Base-by-base conservation (phyloP, 2,113 vertebrate genomes). In the Agapornis roseicollis region DNA sequence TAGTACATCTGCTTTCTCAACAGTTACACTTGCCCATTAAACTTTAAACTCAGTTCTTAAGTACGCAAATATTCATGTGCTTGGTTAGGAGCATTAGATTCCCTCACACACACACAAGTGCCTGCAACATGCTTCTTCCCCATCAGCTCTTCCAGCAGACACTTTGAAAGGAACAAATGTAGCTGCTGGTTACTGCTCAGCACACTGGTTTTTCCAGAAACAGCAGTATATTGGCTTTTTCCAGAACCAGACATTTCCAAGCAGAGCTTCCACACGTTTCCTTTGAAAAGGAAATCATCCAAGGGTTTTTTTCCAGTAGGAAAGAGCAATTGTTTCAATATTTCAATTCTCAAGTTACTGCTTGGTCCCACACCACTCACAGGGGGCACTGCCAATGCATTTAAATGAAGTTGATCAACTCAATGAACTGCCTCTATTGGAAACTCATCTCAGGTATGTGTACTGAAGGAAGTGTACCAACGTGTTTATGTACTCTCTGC, bases 161-260 rank as follows among this genome's bases (percentile, higher is more conserved):
- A 9, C 55, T 56, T 15, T 24, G 53, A 47, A 52, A 72, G 46
- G 84, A 95, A 85, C 65, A 80, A 76, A 79, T 2, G 47, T 1
- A 61, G 70, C 61, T 85, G 61, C 77, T 63, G 56, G 61, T 65
- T 83, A 47, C 80, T 17, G 58, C 66, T 89, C 65, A 68, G 71
- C 22, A n/a, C 29, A 12, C 2, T 14, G 39, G 2, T 29, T 86
- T 88, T 89, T 78, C 89, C 94, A 89, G 55, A 79, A 86, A 50
- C 61, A 61, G 49, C 33, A 35, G 33, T 58, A 58, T 15, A 35
- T 33, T 69, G 29, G 2, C 63, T 56, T 84, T 94, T 95, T 91
- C 93, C 94, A 93, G 68, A 90, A 88, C 71, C 6, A 69, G 50
- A 86, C 52, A 25, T 89, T 96, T 94, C 89, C 89, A 94, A 18